Base-by-base conservation (phyloP, 2,888 invertebrate species). In the Cyrtodaria siliqua region DNA sequence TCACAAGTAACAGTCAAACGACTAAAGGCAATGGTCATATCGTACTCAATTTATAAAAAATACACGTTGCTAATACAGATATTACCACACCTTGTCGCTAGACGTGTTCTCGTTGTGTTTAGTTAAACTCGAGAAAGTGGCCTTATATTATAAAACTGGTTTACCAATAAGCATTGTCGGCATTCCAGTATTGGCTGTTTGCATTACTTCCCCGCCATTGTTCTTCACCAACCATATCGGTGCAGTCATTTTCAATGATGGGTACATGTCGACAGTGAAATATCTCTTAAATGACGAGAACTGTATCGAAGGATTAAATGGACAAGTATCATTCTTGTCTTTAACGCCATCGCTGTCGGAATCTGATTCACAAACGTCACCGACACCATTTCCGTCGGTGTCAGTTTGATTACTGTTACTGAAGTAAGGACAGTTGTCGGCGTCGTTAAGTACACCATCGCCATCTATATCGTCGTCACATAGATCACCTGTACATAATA, bases 371-470 rank as follows among this genome's bases (percentile, higher is more conserved):
- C 86, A 86, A 2, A 50, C 77, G 53, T n/a, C n/a, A n/a, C n/a
- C n/a, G n/a, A n/a, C n/a, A n/a, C n/a, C n/a, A n/a, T n/a, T n/a
- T n/a, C n/a, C 78, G 42, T 87, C 83, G 8, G 24, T 95, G 53
- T 86, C 83, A 1, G 68, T 24, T 59, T 86, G 85, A 42, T 53
- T 96, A 55, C 96, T 95, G 94, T 98, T 98, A 0, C 97, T 95
- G 44, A 96, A 93, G 86, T 95, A 95, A 0, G 96, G 96, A 91
- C 98, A 98, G 92, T 98, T 98, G 93, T 98, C 98, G 27, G 95
- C 93, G 44, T 96, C 95, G 88, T 98, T 97, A 92, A 96, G 96
- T 24, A 97, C 94, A 14, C 98, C 97, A 92, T 97, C 96, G 59
- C 94, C 84, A 76, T 91, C 91, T 8, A 93, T 92, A 83, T 94